Base-by-base conservation (phyloP, 2,113 vertebrate genomes). In the Vicugna pacos region DNA sequence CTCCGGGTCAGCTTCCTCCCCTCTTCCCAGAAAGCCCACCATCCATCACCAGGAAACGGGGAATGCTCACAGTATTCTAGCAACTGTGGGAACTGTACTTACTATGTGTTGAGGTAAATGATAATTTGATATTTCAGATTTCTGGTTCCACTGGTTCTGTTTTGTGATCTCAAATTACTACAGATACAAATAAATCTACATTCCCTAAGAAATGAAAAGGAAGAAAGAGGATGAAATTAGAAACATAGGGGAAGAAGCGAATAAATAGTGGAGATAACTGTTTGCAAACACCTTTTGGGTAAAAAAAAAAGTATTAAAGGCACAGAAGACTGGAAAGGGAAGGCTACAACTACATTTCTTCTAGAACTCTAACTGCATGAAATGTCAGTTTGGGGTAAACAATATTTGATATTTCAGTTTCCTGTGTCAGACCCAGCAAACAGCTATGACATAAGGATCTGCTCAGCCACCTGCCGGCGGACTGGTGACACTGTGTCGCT, bases 401-500 rank as follows among this genome's bases (percentile, higher is more conserved):
- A 52, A 72, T 26, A 73, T 58, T 60, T 3, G 30, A 17, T 20
- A 50, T 24, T 46, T 93, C 26, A 3, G 32, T 58, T 89, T 79
- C 84, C 54, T 64, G 10, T 16, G 42, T 48, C 8, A 82, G 77
- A 92, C 3, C 4, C 32, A 52, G 60, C 6, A 35, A 58, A n/a
- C 16, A 79, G 48, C 83, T 64, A 15, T 54, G 46, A 69, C 50
- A 1, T 22, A 38, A 24, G 0, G 14, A 76, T 32, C 35, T 62
- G 46, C 77, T 26, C 79, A 62, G 54, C 14, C 8, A 6, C 24
- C n/a, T 14, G 14, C 2, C 17, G 1, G 10, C 5, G 5, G 11
- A 26, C 9, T 62, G 6, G 2, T 6, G 16, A 28, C 26, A 17
- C n/a, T 19, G 28, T 4, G 35, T 0, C 4, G 9, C 11, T 4